Evolutionary conservation across 1,140 invertebrate species (phyloP).

Genomic region (Diprion similis): DNA sequence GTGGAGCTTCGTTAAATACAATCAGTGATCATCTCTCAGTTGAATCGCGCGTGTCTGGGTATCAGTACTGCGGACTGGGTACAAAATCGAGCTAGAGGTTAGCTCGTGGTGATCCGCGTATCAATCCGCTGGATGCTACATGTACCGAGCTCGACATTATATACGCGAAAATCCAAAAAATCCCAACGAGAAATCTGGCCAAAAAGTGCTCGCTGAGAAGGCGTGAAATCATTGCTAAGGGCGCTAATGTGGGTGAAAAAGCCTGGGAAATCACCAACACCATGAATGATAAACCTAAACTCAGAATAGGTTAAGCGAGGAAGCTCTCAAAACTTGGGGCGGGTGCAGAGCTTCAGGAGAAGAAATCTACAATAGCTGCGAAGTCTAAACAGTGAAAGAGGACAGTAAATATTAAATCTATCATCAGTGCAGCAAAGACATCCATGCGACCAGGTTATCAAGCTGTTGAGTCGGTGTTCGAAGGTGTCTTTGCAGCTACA

Average conservation of each 20-base stretch:
- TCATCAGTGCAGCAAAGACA: neutral
- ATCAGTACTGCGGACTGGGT: constrained; percentile 58
- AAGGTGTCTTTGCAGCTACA: constrained; percentile 33
- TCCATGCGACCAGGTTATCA: neutral
- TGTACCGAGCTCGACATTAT: constrained; percentile 58
- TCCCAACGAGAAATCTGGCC: constrained; percentile 47
- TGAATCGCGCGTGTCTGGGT: constrained; percentile 58
- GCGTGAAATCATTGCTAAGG: constrained; percentile 49
- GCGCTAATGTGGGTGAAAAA: constrained; percentile 47
- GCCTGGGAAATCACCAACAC: constrained; percentile 39
- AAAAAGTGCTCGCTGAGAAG: constrained; percentile 48
- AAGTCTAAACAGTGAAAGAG: no score
- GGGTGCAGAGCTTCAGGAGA: no score
- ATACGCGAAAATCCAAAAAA: constrained; percentile 49
- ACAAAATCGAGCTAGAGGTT: constrained; percentile 57
- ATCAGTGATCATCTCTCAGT: constrained; percentile 53
- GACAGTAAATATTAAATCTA: no score
- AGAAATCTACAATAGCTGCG: no score
- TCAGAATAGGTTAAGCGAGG: constrained; percentile 40
- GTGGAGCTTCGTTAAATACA: constrained; percentile 43
- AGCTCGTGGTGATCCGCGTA: constrained; percentile 48
- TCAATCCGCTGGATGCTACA: constrained; percentile 56
- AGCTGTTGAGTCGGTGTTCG: neutral
- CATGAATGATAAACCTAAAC: constrained; percentile 47
- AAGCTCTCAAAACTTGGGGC: neutral